Evolutionary conservation across 1,140 invertebrate species (phyloP).

Genomic region (Nasonia giraulti): DNA sequence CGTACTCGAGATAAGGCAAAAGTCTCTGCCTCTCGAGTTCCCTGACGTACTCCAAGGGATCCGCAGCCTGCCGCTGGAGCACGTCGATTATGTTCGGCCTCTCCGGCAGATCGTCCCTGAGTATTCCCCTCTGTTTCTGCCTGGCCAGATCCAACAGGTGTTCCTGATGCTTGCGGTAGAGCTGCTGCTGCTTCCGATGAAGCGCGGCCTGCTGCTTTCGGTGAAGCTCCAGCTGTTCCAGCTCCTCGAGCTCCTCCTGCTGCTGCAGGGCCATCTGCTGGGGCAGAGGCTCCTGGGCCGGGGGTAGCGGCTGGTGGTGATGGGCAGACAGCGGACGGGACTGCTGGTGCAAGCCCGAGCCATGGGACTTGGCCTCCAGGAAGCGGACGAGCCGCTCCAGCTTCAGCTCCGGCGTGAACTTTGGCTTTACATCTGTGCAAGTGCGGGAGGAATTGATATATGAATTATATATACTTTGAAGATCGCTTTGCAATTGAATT

Average conservation of each 20-base stretch:
- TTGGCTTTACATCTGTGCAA: constrained; percentile 57
- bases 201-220: neutral
- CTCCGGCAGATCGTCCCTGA: constrained; percentile 54
- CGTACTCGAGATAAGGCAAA: constrained; percentile 36
- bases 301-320: neutral
- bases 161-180: constrained; percentile 53
- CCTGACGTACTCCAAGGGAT: constrained; percentile 28
- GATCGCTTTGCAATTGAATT: too few relatives aligned
- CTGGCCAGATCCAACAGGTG: constrained; percentile 55
- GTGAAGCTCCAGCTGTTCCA: neutral
- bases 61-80: constrained; percentile 18
- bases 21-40: constrained; percentile 40
- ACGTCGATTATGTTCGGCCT: constrained; percentile 56
- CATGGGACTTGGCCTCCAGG: constrained; percentile 56
- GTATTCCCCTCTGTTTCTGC: constrained; percentile 55
- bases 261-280: constrained; percentile 1
- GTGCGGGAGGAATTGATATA: too few relatives aligned
- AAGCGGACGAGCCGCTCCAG: constrained; percentile 61
- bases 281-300: neutral
- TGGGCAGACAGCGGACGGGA: neutral
- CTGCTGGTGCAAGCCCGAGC: constrained; percentile 40
- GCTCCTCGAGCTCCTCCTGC: neutral
- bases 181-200: neutral
- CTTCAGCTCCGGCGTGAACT: constrained; percentile 58
- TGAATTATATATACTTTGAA: too few relatives aligned